Evolutionary conservation across 2,888 invertebrate species (phyloP).

Genomic region (Gortyna flavago): DNA sequence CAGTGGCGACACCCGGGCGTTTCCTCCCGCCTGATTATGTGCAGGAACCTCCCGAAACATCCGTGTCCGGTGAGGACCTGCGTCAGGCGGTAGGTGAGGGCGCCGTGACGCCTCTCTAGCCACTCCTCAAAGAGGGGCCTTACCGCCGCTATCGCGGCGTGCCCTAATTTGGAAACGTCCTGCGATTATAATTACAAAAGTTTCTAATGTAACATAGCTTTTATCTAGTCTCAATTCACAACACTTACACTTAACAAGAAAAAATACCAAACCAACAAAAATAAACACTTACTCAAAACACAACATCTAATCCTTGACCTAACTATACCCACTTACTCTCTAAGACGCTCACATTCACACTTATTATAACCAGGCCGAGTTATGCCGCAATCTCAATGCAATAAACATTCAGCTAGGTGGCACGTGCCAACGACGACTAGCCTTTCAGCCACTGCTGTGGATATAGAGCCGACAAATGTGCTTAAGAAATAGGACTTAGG

Average conservation of each 20-base stretch:
- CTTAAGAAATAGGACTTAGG: slow-evolving; percentile 12
- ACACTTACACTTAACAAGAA: neutral
- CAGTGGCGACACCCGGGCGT: no score
- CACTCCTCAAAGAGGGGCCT: no score
- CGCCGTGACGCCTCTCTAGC: no score
- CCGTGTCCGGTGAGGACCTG: no score
- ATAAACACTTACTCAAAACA: neutral
- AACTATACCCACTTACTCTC: slow-evolving; percentile 61
- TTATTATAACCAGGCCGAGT: slow-evolving; percentile 80
- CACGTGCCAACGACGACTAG: slow-evolving; percentile 81
- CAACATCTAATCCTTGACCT: neutral
- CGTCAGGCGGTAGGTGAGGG: no score
- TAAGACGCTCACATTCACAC: slow-evolving; percentile 73
- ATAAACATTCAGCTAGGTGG: slow-evolving; percentile 82
- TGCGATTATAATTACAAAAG: neutral
- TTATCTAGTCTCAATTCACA: no score
- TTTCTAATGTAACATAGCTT: neutral
- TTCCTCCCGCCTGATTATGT: no score
- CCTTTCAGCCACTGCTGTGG: slow-evolving; percentile 68
- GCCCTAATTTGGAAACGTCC: neutral
- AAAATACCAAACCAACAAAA: neutral
- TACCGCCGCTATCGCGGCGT: no score
- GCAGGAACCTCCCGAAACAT: no score
- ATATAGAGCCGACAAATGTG: slow-evolving; percentile 74
- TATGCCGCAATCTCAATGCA: slow-evolving; percentile 85